A percentile compares a stretch with the other conserved stretches of the same genome.
Evolutionary conservation across 1,140 invertebrate species (phyloP).

Genomic region (Spodoptera frugiperda): DNA sequence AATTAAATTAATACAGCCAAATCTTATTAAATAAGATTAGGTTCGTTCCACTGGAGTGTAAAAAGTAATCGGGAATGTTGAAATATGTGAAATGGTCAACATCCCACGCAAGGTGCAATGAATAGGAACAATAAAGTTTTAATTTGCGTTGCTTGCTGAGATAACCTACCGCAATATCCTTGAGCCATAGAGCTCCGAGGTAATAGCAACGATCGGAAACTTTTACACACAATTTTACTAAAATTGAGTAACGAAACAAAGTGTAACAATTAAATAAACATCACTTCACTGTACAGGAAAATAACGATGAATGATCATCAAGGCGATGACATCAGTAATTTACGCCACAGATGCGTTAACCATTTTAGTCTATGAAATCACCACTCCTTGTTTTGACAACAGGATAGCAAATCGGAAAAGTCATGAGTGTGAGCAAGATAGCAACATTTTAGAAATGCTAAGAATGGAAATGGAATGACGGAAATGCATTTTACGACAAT

Average conservation of each 20-base stretch:
- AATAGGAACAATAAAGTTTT: conserved; percentile 58
- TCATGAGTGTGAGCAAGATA: not conserved
- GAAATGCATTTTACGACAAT: not conserved
- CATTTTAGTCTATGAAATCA: conserved; percentile 39
- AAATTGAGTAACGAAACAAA: conserved; percentile 1
- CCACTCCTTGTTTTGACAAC: conserved; percentile 4
- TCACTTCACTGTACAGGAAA: conserved; percentile 35
- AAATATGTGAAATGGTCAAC: conserved; percentile 66
- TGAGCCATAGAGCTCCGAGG: conserved; percentile 32
- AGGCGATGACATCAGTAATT: conserved; percentile 67
- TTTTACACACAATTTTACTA: conserved; percentile 6
- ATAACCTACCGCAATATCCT: conserved; percentile 62
- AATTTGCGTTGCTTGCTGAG: conserved; percentile 52
- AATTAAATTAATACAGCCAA: conserved; percentile 24
- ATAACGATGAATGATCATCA: conserved; percentile 50
- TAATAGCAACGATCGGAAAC: conserved; percentile 3
- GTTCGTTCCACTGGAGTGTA: not conserved
- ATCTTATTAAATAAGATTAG: conserved; percentile 2
- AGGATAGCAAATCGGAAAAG: not conserved
- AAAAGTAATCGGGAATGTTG: conserved; percentile 37
- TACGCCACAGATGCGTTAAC: conserved; percentile 37
- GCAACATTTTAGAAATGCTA: not conserved
- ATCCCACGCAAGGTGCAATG: conserved; percentile 79
- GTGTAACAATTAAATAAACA: conserved; percentile 55
- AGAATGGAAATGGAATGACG: conserved; percentile 27